Evolutionary conservation across 2,797 vertebrate genomes (phyloP).

Genomic region (Ceyx erithaca): DNA sequence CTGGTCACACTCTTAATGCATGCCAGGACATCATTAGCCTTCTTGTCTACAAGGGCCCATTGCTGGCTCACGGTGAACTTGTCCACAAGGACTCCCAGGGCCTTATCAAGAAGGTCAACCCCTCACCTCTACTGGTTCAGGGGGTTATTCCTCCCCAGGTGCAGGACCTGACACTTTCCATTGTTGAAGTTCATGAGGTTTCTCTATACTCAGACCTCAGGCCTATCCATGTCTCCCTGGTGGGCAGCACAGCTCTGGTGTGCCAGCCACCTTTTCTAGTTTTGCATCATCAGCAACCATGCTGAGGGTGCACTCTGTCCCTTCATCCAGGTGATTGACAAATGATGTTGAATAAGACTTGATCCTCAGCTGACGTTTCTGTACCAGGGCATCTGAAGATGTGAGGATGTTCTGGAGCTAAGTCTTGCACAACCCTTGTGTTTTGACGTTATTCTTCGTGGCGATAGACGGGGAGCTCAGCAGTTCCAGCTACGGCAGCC

Average conservation of each 20-base stretch:
- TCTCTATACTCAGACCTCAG: not conserved
- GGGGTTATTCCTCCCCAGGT: not conserved
- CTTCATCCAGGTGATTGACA: not conserved
- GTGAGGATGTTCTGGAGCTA: not conserved
- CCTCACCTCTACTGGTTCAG: not conserved
- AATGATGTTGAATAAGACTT: not conserved
- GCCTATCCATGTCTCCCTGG: not conserved
- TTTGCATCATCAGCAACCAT: not conserved
- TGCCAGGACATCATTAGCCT: no score
- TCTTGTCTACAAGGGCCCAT: not conserved
- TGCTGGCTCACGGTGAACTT: not conserved
- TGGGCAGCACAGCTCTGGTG: not conserved
- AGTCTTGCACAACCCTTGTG: not conserved
- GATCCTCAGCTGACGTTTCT: not conserved
- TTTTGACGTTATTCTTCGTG: not conserved
- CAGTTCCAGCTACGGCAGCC: not conserved
- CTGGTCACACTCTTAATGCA: no score
- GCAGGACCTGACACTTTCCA: not conserved
- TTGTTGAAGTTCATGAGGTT: not conserved
- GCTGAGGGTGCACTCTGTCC: not conserved
- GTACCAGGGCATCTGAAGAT: not conserved
- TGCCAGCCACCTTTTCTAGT: not conserved
- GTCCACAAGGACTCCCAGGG: not conserved
- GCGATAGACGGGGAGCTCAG: not conserved
- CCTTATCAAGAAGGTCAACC: not conserved